phyloP scores from a whole-genome alignment of 2,888 invertebrate species.

The Campoplex nolae region DNA sequence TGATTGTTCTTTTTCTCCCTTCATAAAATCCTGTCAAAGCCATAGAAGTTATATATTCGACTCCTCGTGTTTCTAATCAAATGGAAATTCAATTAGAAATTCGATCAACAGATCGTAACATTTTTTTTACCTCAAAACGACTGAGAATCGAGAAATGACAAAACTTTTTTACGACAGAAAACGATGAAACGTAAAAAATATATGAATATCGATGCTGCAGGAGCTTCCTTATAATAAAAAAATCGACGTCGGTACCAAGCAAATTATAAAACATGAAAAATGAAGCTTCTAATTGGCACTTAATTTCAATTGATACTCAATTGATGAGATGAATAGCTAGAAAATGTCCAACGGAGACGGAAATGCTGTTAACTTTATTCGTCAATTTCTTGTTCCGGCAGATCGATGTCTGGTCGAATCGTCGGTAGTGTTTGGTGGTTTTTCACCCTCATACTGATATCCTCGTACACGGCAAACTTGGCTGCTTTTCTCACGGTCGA shows the following conservation, averaged over 20 bases:
- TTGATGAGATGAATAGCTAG: too few relatives aligned
- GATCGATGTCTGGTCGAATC: conserved; percentile 96
- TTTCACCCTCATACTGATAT: conserved; percentile 98
- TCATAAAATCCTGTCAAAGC: neutral
- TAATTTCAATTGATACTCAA: too few relatives aligned
- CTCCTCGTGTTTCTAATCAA: neutral
- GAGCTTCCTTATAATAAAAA: too few relatives aligned
- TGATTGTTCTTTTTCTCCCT: neutral
- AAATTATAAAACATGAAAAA: too few relatives aligned
- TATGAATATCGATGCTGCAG: too few relatives aligned
- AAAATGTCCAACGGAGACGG: too few relatives aligned
- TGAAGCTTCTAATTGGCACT: too few relatives aligned
- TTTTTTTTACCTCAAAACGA: neutral
- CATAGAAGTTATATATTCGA: neutral
- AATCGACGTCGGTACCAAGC: too few relatives aligned
- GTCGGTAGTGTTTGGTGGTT: conserved; percentile 99
- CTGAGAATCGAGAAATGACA: too few relatives aligned
- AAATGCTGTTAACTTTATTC: too few relatives aligned
- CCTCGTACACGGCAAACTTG: conserved; percentile 99
- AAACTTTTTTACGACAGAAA: too few relatives aligned
- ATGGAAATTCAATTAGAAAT: neutral
- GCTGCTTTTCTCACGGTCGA: conserved; percentile 99
- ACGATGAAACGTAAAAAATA: too few relatives aligned
- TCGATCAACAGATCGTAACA: neutral
- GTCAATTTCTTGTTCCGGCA: conserved; percentile 71